These are phyloP conservation scores for Aricia agestis DNA, from an alignment of 1,140 invertebrate species.

Conservation along the genomic window DNA sequence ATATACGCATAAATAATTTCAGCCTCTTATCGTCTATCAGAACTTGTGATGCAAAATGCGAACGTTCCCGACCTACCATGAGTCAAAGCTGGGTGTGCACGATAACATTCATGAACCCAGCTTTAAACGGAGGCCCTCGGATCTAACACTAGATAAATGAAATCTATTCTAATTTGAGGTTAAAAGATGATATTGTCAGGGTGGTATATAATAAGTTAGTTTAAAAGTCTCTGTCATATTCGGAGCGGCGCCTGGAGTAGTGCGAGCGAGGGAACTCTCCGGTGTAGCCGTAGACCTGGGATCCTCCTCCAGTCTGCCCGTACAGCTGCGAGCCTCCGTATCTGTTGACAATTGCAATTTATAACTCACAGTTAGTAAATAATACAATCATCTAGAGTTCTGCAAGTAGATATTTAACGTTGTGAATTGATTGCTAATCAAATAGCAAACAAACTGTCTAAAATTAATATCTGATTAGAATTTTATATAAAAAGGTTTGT, in stretches of 20 bases:
- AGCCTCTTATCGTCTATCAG: neutral
- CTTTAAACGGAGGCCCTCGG: constrained; percentile 4
- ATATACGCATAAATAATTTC: neutral
- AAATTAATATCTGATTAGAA: too few species aligned
- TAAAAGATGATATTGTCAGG: constrained; percentile 70
- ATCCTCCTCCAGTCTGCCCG: constrained; percentile 69
- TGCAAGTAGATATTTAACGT: too few species aligned
- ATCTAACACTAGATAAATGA: constrained; percentile 28
- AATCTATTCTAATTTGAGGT: constrained; percentile 37
- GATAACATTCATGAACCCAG: constrained; percentile 9
- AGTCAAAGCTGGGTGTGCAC: constrained; percentile 9
- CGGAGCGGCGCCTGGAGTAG: constrained; percentile 77
- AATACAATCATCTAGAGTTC: too few species aligned
- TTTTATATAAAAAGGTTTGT: too few species aligned
- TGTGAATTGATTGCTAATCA: neutral
- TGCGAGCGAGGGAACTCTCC: constrained; percentile 71
- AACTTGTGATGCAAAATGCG: constrained; percentile 13
- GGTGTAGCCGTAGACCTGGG: constrained; percentile 72
- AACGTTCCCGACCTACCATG: neutral
- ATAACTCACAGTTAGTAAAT: too few species aligned
- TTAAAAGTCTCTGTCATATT: constrained; percentile 79
- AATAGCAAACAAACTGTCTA: too few species aligned
- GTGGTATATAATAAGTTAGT: constrained; percentile 42
- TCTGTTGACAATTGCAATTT: constrained; percentile 35
- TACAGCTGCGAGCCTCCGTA: constrained; percentile 69